phyloP scores from a whole-genome alignment of 2,113 vertebrate genomes.

The western clawed frog (Xenopus tropicalis) region UCB_Xtro_10.0 CM004443.2:69078501-69079000 shows the following conservation, averaged over 20 bases:
- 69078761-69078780: conserved; percentile 12
- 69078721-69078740: conserved; percentile 34
- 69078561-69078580: conserved; percentile 63
- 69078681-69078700: conserved; percentile 48
- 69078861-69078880: too few relatives aligned
- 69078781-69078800: conserved; percentile 23
- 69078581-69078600: conserved; percentile 56
- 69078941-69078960: too few relatives aligned
- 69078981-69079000: too few relatives aligned
- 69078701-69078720: conserved; percentile 47
- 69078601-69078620: conserved; percentile 60
- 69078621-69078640: conserved; percentile 60
- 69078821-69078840: conserved; percentile 21
- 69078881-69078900: background rate
- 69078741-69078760: conserved; percentile 20
- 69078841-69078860: too few relatives aligned
- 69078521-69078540: conserved; percentile 57
- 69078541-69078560: conserved; percentile 57
- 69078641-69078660: conserved; percentile 52
- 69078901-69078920: background rate
- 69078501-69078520: too few relatives aligned
- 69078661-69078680: conserved; percentile 53
- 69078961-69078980: too few relatives aligned
- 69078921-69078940: too few relatives aligned
- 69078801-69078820: conserved; percentile 17